Evolutionary conservation across 1,140 invertebrate genomes (phyloP).

Genomic region (Asobara japonica): DNA sequence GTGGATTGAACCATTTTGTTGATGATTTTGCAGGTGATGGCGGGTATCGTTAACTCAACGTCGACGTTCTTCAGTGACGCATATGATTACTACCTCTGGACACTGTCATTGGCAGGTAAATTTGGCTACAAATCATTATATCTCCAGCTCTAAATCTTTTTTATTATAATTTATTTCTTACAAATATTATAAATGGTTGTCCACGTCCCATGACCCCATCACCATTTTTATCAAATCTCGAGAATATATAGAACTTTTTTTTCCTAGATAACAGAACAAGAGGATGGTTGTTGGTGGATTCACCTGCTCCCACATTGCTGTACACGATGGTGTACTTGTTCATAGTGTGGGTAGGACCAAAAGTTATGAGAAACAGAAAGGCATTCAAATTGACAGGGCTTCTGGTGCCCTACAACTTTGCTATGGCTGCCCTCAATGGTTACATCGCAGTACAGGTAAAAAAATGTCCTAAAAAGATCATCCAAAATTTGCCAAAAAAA

Average conservation of each 20-base stretch:
- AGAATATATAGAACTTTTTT: slow-evolving; percentile 35
- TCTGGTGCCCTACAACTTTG: slow-evolving; percentile 87
- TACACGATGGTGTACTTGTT: slow-evolving; percentile 82
- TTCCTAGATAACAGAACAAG: slow-evolving; percentile 83
- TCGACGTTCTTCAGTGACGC: slow-evolving; percentile 69
- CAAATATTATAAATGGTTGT: too few relatives aligned
- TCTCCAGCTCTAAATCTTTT: not conserved
- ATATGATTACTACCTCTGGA: slow-evolving; percentile 79
- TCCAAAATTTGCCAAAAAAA: not conserved
- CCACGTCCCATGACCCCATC: too few relatives aligned
- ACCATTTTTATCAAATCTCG: not conserved
- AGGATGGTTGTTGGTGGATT: slow-evolving; percentile 88
- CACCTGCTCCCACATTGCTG: slow-evolving; percentile 79
- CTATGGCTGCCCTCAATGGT: slow-evolving; percentile 84
- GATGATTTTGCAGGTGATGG: slow-evolving; percentile 61
- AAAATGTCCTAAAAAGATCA: not conserved
- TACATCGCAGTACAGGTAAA: slow-evolving; percentile 84
- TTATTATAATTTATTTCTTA: not conserved
- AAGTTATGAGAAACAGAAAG: slow-evolving; percentile 82
- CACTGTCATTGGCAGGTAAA: slow-evolving; percentile 75
- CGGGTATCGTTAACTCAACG: slow-evolving; percentile 71
- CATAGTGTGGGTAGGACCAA: slow-evolving; percentile 83
- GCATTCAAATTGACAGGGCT: slow-evolving; percentile 82
- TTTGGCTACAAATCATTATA: not conserved
- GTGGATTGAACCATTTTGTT: not conserved